Base-by-base conservation (phyloP, 2,888 invertebrate species). In the Tinea semifulvella region DNA sequence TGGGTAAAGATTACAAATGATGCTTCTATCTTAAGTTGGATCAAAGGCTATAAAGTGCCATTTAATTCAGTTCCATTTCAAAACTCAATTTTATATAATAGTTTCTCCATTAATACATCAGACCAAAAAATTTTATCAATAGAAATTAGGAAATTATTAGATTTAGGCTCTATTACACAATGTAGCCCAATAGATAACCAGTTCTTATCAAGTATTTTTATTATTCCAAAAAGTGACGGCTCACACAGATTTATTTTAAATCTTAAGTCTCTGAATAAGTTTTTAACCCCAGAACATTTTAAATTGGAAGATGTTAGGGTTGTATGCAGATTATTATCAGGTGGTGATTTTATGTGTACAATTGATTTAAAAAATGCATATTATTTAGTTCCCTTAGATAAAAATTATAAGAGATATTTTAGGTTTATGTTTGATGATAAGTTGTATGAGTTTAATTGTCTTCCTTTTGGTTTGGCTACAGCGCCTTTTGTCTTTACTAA, bases 301-400 rank as follows among this genome's bases (percentile, higher is more conserved):
- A 50, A 49, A 26, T 20, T 49, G 20, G 49, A 50, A 43, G 50
- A 50, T 19, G 14, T 44, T 10, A 22, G 50, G 7, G 46, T 47
- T 17, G 43, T 43, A 1, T 43, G 44, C 25, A 47, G 46, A 39
- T 17, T 50, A 14, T 25, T 50, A 14, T 11, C 18, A 2, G 19
- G 19, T 11, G 22, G 43, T 42, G 18, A 36, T 13, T 47, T 28
- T 25, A 40, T 47, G 36, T 43, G 40, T 14, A 45, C 44, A 13
- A 16, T 48, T n/a, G 47, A 50, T 44, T 19, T 50, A 1, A 40
- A 43, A 39, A 47, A 50, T 22, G 48, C 48, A 3, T 50, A 48
- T 28, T 46, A 42, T 45, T 39, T 43, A 11, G 7, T 49, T n/a
- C 40, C 27, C 8, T 42, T 48, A 6, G 13, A 39, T 28, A 25